phyloP scores from a whole-genome alignment of 2,888 invertebrate genomes.

The Caenorhabditis sp. region DNA sequence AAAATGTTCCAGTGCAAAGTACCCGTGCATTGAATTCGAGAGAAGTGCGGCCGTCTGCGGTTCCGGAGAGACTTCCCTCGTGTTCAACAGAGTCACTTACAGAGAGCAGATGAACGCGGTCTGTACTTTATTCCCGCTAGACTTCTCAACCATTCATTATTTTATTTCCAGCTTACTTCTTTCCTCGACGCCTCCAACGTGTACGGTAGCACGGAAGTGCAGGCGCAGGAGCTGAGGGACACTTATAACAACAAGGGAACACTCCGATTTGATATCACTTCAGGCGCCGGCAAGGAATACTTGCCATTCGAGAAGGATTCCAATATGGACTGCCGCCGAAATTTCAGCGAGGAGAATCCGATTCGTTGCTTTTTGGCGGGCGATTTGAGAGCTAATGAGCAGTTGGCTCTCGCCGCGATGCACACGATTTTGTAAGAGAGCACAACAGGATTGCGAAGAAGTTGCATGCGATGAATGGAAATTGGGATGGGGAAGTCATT shows the following conservation, averaged over 20 bases:
- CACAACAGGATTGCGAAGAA: conserved; percentile 91
- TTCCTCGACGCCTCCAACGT: conserved; percentile 96
- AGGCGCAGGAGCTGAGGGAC: conserved; percentile 77
- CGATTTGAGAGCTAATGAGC: conserved; percentile 86
- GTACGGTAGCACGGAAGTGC: conserved; percentile 89
- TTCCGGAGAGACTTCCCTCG: conserved; percentile 94
- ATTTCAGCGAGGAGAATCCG: conserved; percentile 79
- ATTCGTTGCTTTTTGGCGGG: conserved; percentile 95
- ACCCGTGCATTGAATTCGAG: conserved; percentile 93
- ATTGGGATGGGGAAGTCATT: conserved; percentile 93
- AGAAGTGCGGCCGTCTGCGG: conserved; percentile 97
- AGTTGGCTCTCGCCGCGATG: conserved; percentile 82
- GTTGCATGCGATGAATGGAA: conserved; percentile 88
- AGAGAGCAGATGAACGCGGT: conserved; percentile 87
- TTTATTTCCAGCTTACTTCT: conserved; percentile 86
- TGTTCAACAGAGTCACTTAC: conserved; percentile 88
- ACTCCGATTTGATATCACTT: conserved; percentile 65
- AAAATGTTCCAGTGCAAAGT: conserved; percentile 79
- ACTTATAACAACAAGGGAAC: conserved; percentile 75
- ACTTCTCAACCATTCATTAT: too few species aligned
- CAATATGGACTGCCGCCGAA: conserved; percentile 87
- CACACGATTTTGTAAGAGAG: conserved; percentile 87
- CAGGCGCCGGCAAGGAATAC: conserved; percentile 84
- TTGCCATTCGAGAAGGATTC: conserved; percentile 89
- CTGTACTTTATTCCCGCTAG: too few species aligned